Base-by-base conservation (phyloP, 2,797 vertebrate genomes). In the Aselliscus stoliczkanus region DNA sequence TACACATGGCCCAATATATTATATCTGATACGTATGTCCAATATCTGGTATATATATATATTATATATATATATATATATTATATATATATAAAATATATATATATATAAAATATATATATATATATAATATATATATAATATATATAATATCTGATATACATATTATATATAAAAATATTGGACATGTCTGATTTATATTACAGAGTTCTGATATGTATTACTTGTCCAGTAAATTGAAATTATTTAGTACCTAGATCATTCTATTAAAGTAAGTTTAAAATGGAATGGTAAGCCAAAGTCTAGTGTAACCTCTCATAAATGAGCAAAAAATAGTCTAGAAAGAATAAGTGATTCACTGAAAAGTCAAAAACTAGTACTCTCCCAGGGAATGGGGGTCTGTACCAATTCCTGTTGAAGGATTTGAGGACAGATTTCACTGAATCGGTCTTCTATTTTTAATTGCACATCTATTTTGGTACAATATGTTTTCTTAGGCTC, bases 281-380 rank as follows among this genome's bases (percentile, higher is more conserved):
- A 91, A 81, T 52, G 39, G 85, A 91, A 90, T 47, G 10, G 72
- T 83, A 84, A 87, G 15, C 27, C 70, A 93, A 86, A 72, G 39
- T 6, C 14, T 76, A 50, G 17, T 18, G 0, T 1, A 62, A 47
- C 9, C 54, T 95, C 76, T 94, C 31, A 73, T 96, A 97, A 98
- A 97, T 97, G 94, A 96, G 88, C 96, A 97, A 98, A 54, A 98
- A 96, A 13, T 21, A 70, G 13, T 82, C 65, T 69, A 58, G 54
- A 54, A 87, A 94, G 15, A 84, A 44, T 14, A 79, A 85, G 21
- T 17, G 13, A 50, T 47, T 88, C 80, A 39, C 44, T 69, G 31
- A 82, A 86, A 42, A 50, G 50, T 47, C 65, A 73, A 64, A 84
- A 47, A 64, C 47, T 18, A 79, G 42, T 25, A 2, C 31, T 87